Evolutionary conservation across 1,140 invertebrate genomes (phyloP), one percentile per base, ranked within the genome.

Genomic region (Apis cerana): DNA sequence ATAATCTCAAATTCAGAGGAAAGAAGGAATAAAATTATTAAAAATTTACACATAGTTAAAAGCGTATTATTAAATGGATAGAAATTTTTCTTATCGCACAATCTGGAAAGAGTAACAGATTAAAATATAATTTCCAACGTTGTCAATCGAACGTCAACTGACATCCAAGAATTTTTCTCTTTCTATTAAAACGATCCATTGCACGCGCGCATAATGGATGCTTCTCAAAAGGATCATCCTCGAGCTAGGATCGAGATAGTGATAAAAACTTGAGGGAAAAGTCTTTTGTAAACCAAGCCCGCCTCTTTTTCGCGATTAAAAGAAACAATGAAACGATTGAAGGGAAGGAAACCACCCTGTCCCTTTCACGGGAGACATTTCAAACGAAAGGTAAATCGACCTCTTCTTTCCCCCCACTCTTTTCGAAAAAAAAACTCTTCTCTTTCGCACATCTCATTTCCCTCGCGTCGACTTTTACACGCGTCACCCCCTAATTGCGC

Each of bases 281-380:
- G 11, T 19, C 69, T 59, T 80, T 80, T 80, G 77, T 62, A 52
- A 72, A 71, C 27, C 21, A n/a, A 19, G 77, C 52, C 72, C 10
- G 69, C n/a, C 23, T 4, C n/a, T n/a, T 43, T 65, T 69, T 69
- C 15, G 21, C 21, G 27, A 33, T 27, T 27, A 23, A 23, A 11
- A 43, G 48, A 72, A 80, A 72, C 72, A 43, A 43, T 80, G 77
- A 80, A 80, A 72, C 56, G 77, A 80, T 80, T 72, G 72, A 80
- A 71, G 33, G 68, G 61, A 67, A 70, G 58, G 19, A 19, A 52
- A 52, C 61, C 17, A 13, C 17, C 17, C 8, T 13, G 15, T 9
- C 52, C 50, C 58, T 56, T 71, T 80, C 54, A 56, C 17, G 15
- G 21, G 21, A 74, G n/a, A 80, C 33, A 50, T 74, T 74, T 74